Evolutionary conservation across 2,797 vertebrate genomes (phyloP).

Genomic region (Anisognathus igniventris): DNA sequence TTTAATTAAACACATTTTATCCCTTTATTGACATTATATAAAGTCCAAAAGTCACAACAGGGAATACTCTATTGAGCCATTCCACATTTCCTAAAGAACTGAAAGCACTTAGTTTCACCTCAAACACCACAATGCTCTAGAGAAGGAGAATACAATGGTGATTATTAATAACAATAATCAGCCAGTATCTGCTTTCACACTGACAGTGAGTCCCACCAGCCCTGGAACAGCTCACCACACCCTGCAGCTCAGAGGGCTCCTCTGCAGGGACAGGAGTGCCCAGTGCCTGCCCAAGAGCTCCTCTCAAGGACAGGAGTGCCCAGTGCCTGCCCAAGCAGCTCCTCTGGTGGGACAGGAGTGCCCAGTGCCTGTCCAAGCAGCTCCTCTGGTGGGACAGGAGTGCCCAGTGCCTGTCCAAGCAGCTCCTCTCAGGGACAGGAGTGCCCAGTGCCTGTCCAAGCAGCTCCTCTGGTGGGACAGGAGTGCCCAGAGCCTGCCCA

Average conservation of each 20-base stretch:
- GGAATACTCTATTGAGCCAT: background rate
- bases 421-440: too few species aligned
- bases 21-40: slow-evolving; percentile 1
- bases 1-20: slow-evolving; percentile 60
- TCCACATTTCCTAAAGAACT: background rate
- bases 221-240: background rate
- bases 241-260: background rate
- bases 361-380: too few species aligned
- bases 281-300: background rate
- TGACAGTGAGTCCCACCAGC: background rate
- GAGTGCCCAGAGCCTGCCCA: too few species aligned
- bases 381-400: too few species aligned
- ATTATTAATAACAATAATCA: background rate
- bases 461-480: background rate
- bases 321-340: too few species aligned
- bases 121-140: background rate
- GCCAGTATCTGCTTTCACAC: background rate
- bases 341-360: too few species aligned
- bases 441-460: background rate
- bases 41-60: slow-evolving; percentile 26
- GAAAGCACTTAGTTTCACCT: slow-evolving; percentile 21
- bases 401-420: too few species aligned
- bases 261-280: background rate
- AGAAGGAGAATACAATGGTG: background rate
- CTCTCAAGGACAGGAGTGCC: too few species aligned